Base-by-base conservation (phyloP, 2,888 invertebrate species). In the Platycheirus rosarum region DNA sequence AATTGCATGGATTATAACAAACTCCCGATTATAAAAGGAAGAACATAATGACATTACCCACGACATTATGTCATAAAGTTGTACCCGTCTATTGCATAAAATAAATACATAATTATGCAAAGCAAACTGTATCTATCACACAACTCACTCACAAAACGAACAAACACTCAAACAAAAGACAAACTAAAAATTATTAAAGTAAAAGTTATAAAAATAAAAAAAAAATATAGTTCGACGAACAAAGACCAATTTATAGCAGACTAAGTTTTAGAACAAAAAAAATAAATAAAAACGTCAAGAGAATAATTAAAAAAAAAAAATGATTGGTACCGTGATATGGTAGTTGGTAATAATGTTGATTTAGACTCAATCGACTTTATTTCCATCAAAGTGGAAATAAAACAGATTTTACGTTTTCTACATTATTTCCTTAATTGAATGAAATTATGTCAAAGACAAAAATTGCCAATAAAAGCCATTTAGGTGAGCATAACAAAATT, bases 161-260 rank as follows among this genome's bases (percentile, higher is more conserved):
- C 55, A 77, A 51, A 68, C 66, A 70, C 53, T 46, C 40, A 46
- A 68, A 18, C 9, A 77, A 66, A 77, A 82, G 68, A 77, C 71
- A 82, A 77, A 66, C 42, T 66, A 68, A 57, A 71, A 35, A 44
- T 9, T 44, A 65, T 53, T 40, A n/a, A 20, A 51, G n/a, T 8
- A 66, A 63, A 49, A 16, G 32, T 66, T 48, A 62, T 60, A 48
- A 55, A 55, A 74, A 23, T n/a, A 37, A 68, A 55, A n/a, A 29
- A 55, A 55, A 66, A 63, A 75, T 73, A 77, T 79, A 78, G 84
- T 84, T 84, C 74, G 71, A 79, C 62, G 75, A 85, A 85, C 74
- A 85, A 78, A 78, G 78, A 84, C 84, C 84, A 84, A 84, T 84
- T 84, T 84, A 79, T 78, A 84, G 78, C 84, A 78, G 84, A 84